A percentile compares a stretch with the other conserved stretches of the same genome.
phyloP scores from a whole-genome alignment of 2,797 vertebrate genomes.

The Pangasius sanitwongsei region DNA sequence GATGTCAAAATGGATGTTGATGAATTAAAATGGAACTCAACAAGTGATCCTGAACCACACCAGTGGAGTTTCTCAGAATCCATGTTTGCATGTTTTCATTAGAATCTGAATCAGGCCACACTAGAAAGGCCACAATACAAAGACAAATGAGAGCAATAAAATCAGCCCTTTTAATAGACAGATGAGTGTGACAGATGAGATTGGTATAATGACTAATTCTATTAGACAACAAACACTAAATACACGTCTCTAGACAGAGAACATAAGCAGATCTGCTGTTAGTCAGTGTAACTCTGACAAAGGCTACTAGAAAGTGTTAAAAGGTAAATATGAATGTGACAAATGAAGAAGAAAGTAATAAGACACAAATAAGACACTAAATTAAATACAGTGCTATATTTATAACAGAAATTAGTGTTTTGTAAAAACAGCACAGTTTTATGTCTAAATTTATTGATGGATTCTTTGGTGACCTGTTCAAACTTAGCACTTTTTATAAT shows the following conservation, averaged over 20 bases:
- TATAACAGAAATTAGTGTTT: background rate
- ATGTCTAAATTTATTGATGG: background rate
- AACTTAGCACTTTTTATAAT: background rate
- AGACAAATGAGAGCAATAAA: slow-evolving; percentile 66
- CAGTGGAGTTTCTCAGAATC: background rate
- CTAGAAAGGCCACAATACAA: slow-evolving; percentile 42
- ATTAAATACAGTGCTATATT: background rate
- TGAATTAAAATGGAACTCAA: background rate
- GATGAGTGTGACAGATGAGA: slow-evolving; percentile 48
- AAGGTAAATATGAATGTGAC: background rate
- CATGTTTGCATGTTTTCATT: slow-evolving; percentile 24
- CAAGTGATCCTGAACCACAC: background rate
- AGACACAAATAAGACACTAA: background rate
- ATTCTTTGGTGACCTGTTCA: background rate
- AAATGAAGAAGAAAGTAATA: background rate
- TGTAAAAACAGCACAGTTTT: background rate
- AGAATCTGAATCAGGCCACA: slow-evolving; percentile 34
- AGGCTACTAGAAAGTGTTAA: background rate
- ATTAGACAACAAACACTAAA: slow-evolving; percentile 44
- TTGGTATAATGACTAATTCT: slow-evolving; percentile 51
- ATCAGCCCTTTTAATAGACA: slow-evolving; percentile 49
- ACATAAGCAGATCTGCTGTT: slow-evolving; percentile 37
- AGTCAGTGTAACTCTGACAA: background rate
- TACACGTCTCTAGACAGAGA: slow-evolving; percentile 21
- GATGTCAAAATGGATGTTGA: background rate